Conservation (phyloP, 2,113 vertebrate species). For the Pollachius pollachius region DNA sequence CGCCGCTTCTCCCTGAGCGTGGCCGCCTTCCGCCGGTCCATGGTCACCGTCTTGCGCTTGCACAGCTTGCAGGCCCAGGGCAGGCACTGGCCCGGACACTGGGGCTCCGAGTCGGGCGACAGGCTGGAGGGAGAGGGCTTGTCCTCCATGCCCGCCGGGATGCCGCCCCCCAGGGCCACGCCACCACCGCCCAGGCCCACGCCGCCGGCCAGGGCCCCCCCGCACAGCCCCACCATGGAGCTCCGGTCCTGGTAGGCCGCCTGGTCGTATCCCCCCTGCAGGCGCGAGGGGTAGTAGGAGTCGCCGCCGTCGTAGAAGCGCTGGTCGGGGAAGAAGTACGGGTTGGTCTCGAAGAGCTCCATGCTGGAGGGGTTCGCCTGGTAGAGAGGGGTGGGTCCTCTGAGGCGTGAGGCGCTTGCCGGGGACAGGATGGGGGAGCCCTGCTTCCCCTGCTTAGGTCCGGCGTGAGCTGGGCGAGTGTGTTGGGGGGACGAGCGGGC, state of each 20-base stretch:
- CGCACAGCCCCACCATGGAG: slow-evolving; percentile 81
- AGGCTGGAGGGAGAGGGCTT: slow-evolving; percentile 80
- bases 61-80: slow-evolving; percentile 97
- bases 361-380: slow-evolving; percentile 65
- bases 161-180: not conserved
- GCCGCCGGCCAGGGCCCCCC: slow-evolving; percentile 64
- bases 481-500: slow-evolving; percentile 35
- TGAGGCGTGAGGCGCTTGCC: no score
- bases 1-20: slow-evolving; percentile 92
- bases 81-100: slow-evolving; percentile 92
- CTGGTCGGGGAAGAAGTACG: slow-evolving; percentile 94
- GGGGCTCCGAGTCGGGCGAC: slow-evolving; percentile 79
- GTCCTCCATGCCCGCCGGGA: slow-evolving; percentile 76
- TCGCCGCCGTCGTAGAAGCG: slow-evolving; percentile 91
- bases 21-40: slow-evolving; percentile 90
- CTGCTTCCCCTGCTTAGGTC: slow-evolving; percentile 30
- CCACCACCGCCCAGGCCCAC: slow-evolving; percentile 42
- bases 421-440: slow-evolving; percentile 38
- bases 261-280: slow-evolving; percentile 81
- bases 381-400: slow-evolving; percentile 1
- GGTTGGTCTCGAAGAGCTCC: slow-evolving; percentile 98
- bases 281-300: slow-evolving; percentile 84
- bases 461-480: slow-evolving; percentile 39
- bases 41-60: slow-evolving; percentile 91
- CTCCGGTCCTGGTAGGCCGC: slow-evolving; percentile 80